These are phyloP conservation scores for Drosophila percnosoma DNA, from an alignment of 2,888 invertebrate genomes.

Conservation along the genomic window DNA sequence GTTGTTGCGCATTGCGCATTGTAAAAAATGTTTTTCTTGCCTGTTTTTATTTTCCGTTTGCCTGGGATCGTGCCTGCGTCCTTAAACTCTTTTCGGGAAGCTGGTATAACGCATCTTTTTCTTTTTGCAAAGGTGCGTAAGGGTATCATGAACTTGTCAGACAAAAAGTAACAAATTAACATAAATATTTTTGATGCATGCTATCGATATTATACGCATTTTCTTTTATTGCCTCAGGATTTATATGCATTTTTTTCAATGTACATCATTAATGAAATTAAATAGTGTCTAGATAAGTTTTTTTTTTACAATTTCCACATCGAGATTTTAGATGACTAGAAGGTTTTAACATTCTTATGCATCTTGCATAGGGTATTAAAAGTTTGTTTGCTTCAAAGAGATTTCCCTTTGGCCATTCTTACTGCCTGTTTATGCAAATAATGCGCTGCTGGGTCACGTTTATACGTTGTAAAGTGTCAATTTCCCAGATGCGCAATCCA, in stretches of 20 bases:
- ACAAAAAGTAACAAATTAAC: background rate
- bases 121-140: background rate
- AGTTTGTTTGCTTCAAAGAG: slow-evolving; percentile 14
- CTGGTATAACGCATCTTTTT: slow-evolving; percentile 61
- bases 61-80: slow-evolving; percentile 70
- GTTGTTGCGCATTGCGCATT: slow-evolving; percentile 75
- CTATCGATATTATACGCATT: background rate
- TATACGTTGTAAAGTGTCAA: slow-evolving; percentile 80
- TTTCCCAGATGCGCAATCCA: slow-evolving; percentile 65
- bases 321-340: too few species aligned
- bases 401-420: slow-evolving; percentile 21
- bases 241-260: background rate
- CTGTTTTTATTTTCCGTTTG: background rate
- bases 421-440: slow-evolving; percentile 70
- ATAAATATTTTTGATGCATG: background rate
- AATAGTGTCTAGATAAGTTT: background rate
- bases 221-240: background rate
- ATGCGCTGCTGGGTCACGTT: slow-evolving; percentile 73
- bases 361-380: slow-evolving; percentile 37
- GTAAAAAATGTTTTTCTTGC: slow-evolving; percentile 61
- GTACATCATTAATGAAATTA: background rate
- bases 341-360: background rate
- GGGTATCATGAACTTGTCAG: slow-evolving; percentile 24
- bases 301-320: background rate
- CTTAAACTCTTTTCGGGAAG: slow-evolving; percentile 66